Conservation (phyloP, 1,140 invertebrate species). For the Anoplophora glabripennis region DNA sequence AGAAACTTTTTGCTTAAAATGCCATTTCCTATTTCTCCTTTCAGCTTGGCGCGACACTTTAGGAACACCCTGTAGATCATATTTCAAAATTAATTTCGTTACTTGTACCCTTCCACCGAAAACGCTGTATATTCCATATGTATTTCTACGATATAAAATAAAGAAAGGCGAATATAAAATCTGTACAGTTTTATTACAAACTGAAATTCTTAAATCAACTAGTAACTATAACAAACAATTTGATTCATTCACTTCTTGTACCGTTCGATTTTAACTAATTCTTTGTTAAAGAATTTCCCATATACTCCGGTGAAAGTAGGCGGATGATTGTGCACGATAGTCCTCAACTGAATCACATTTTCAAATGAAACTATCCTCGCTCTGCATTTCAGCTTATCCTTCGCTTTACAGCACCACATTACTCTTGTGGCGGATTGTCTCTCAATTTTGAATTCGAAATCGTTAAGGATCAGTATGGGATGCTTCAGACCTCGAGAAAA, state of each 20-base stretch:
- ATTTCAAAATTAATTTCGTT: too few relatives aligned
- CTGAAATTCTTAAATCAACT: background rate
- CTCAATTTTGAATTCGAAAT: slow-evolving; percentile 27
- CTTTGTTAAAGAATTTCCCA: too few relatives aligned
- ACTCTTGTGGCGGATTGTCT: slow-evolving; percentile 12
- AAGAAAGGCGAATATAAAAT: too few relatives aligned
- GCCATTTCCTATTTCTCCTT: too few relatives aligned
- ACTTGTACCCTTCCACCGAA: too few relatives aligned
- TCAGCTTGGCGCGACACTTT: too few relatives aligned
- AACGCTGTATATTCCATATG: too few relatives aligned
- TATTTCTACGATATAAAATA: background rate
- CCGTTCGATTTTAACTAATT: slow-evolving; percentile 1
- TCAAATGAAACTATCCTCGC: slow-evolving; percentile 24
- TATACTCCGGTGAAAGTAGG: slow-evolving; percentile 20
- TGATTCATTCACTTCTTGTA: slow-evolving; percentile 1
- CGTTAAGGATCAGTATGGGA: slow-evolving; percentile 19
- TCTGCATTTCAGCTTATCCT: slow-evolving; percentile 25
- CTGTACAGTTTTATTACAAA: too few relatives aligned
- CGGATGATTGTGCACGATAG: slow-evolving; percentile 25
- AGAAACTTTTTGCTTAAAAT: too few relatives aligned
- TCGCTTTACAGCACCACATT: slow-evolving; percentile 25
- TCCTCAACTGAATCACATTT: slow-evolving; percentile 20
- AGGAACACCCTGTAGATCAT: too few relatives aligned
- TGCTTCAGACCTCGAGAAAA: slow-evolving; percentile 21
- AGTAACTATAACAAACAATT: background rate